These are phyloP conservation scores for Drosophila sucinea DNA, from an alignment of 1,140 invertebrate species.

Conservation along the genomic window DNA sequence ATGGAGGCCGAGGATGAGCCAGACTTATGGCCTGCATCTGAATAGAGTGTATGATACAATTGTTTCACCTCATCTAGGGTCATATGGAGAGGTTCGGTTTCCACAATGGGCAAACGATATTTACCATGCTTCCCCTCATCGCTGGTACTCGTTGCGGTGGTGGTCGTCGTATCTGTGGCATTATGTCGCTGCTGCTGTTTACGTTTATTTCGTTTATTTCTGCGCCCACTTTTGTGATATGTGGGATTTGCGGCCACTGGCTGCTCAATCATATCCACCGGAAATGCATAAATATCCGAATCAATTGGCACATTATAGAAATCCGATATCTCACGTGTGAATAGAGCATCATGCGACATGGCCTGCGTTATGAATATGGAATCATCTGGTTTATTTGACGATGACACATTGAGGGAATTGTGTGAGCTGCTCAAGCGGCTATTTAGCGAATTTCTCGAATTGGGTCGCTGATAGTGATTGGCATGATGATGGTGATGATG, in stretches of 20 bases:
- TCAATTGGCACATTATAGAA: slow-evolving; percentile 94
- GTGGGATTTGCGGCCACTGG: slow-evolving; percentile 47
- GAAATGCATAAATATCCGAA: slow-evolving; percentile 93
- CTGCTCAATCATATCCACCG: slow-evolving; percentile 89
- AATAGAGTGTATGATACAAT: slow-evolving; percentile 91
- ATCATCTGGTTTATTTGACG: slow-evolving; percentile 89
- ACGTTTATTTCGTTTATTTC: slow-evolving; percentile 75
- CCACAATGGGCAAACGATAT: slow-evolving; percentile 54
- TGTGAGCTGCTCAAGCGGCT: slow-evolving; percentile 91
- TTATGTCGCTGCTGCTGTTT: slow-evolving; percentile 61
- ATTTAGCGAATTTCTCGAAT: slow-evolving; percentile 88
- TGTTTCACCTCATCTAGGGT: slow-evolving; percentile 93
- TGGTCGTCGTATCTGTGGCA: slow-evolving; percentile 27
- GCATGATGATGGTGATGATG: slow-evolving; percentile 71
- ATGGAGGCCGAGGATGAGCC: slow-evolving; percentile 12
- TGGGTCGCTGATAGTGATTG: slow-evolving; percentile 85
- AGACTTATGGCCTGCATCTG: slow-evolving; percentile 83
- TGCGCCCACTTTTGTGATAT: slow-evolving; percentile 62
- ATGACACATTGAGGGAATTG: slow-evolving; percentile 89
- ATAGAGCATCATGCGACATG: slow-evolving; percentile 91
- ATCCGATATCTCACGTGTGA: slow-evolving; percentile 88
- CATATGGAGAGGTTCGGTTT: slow-evolving; percentile 91
- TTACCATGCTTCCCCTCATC: slow-evolving; percentile 67
- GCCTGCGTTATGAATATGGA: slow-evolving; percentile 93
- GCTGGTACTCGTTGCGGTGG: slow-evolving; percentile 56